Base-by-base conservation (phyloP, 2,797 vertebrate genomes). In the Champsocephalus gunnari region DNA sequence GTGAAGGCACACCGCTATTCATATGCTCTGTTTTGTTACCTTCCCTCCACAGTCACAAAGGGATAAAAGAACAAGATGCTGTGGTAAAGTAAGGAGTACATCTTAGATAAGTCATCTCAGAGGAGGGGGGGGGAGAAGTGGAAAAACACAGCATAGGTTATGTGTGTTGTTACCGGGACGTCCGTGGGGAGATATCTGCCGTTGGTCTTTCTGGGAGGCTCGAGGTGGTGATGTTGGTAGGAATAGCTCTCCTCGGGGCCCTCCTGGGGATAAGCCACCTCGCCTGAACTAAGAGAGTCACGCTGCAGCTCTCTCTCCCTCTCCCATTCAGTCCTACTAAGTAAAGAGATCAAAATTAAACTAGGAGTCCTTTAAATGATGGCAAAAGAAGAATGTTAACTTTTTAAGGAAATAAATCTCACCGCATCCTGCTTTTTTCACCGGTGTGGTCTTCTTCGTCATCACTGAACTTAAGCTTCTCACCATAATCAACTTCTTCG, bases 401-500 rank as follows among this genome's bases (percentile, higher is more conserved):
- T 17, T 24, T 45, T 45, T 68, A 4, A 28, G 24, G 14, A 65
- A 61, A 58, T 12, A 41, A 2, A 28, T 76, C 95, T 92, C 84
- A 99, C 98, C 98, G 98, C 73, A 97, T 96, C 54, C 96, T 96
- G 73, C 93, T 96, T 82, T 92, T 92, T 0, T 97, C 96, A 78
- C 93, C 92, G 45, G 91, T 72, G 56, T 94, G 95, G 8, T 96
- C 95, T 9, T 99, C 98, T 77, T 99, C 98, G 24, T 99, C 98
- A 55, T 99, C 98, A 62, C 98, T 99, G 85, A 99, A 99, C 77
- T 99, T 99, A 3, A 99, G 90, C 71, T 99, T 99, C 89, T 99
- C 98, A 0, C 97, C 96, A 75, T 99, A 99, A 94, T 99, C 98
- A 62, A 99, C 98, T 93, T 99, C 98, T 79, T 99, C 98, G 0